phyloP scores from a whole-genome alignment of 2,888 invertebrate genomes.

The Macrosoma leucophasiata region DNA sequence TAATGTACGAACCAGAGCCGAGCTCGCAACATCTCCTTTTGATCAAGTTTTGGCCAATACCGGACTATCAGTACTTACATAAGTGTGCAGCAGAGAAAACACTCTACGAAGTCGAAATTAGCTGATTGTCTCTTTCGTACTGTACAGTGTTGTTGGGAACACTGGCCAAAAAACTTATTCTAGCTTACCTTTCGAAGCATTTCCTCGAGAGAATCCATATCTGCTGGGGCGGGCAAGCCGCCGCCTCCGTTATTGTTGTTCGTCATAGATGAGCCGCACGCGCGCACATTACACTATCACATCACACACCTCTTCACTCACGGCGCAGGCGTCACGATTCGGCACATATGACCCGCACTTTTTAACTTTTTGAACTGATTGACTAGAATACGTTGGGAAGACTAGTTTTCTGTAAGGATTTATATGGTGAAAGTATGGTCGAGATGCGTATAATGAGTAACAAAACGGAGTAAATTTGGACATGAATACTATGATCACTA shows the following conservation, averaged over 20 bases:
- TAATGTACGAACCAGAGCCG: too few species aligned
- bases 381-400: too few species aligned
- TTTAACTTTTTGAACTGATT: too few species aligned
- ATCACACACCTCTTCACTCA: slow-evolving; percentile 32
- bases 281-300: slow-evolving; percentile 22
- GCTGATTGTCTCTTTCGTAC: neutral
- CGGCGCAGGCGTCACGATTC: slow-evolving; percentile 7
- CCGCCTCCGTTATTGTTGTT: slow-evolving; percentile 79
- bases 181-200: slow-evolving; percentile 84
- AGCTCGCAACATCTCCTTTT: too few species aligned
- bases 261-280: slow-evolving; percentile 72
- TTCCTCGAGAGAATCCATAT: slow-evolving; percentile 86
- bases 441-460: too few species aligned
- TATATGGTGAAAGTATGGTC: too few species aligned
- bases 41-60: too few species aligned
- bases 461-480: too few species aligned
- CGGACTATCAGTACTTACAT: too few species aligned
- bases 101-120: neutral
- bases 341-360: slow-evolving; percentile 8
- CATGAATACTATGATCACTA: too few species aligned
- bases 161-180: neutral
- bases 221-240: slow-evolving; percentile 78
- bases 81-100: too few species aligned
- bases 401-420: too few species aligned
- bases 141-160: neutral